phyloP scores from a whole-genome alignment of 2,113 vertebrate species.

The Fulica atra region DNA sequence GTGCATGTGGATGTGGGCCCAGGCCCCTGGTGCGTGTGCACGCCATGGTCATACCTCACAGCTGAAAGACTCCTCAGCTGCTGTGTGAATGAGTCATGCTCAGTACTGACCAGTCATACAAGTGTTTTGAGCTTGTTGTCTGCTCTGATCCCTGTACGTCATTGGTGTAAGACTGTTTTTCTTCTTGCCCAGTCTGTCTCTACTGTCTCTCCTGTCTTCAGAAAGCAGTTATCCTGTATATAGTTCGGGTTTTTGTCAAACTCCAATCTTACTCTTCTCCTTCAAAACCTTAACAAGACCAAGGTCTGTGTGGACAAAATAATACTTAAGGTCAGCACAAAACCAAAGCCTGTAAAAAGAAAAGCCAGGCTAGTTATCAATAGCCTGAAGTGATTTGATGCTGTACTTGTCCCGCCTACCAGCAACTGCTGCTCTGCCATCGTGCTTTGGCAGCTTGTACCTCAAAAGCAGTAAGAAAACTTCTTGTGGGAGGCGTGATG shows the following conservation, averaged over 20 bases:
- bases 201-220: neutral
- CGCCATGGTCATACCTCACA: neutral
- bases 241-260: neutral
- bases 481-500: neutral
- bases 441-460: neutral
- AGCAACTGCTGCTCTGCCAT: neutral
- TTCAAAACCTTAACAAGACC: neutral
- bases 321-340: neutral
- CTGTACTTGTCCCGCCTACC: neutral
- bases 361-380: neutral
- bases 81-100: neutral
- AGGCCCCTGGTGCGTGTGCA: fast-evolving
- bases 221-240: neutral
- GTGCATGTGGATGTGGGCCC: fast-evolving
- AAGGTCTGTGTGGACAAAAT: neutral
- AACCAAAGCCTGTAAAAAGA: neutral
- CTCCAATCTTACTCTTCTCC: neutral
- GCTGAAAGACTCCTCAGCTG: neutral
- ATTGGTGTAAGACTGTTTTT: neutral
- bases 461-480: neutral
- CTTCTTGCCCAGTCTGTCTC: neutral
- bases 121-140: neutral
- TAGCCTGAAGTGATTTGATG: neutral
- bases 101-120: neutral
- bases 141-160: neutral